These are phyloP conservation scores for Labeo catla DNA, from an alignment of 2,113 vertebrate species.

Conservation along the genomic window DNA sequence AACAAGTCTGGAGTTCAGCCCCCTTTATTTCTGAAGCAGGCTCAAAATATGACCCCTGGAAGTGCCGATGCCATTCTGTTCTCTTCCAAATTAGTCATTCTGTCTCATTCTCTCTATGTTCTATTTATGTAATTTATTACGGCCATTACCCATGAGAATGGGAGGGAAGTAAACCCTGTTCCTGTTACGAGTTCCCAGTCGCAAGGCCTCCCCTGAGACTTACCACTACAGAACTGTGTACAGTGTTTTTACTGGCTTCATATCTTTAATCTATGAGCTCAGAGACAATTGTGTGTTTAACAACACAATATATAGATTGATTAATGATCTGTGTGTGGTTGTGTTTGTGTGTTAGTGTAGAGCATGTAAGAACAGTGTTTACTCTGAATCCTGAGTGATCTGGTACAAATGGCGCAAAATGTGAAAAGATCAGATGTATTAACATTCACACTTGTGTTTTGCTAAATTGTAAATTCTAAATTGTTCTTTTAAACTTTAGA, in stretches of 20 bases:
- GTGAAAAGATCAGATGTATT: too few species aligned
- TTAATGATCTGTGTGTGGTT: background rate
- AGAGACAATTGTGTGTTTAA: slow-evolving; percentile 1
- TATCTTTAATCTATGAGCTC: slow-evolving; percentile 2
- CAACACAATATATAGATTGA: background rate
- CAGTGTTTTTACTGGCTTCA: background rate
- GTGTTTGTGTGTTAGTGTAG: background rate
- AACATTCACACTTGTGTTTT: too few species aligned
- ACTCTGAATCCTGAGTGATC: background rate
- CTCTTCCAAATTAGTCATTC: slow-evolving; percentile 28
- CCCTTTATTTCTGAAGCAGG: slow-evolving; percentile 14
- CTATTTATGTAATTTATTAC: background rate
- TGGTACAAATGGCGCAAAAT: too few species aligned
- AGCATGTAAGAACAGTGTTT: background rate
- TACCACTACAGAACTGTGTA: background rate
- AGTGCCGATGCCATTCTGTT: background rate
- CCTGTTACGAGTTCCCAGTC: slow-evolving; percentile 3
- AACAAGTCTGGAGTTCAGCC: slow-evolving; percentile 20
- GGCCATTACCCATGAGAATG: slow-evolving; percentile 14
- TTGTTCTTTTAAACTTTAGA: background rate
- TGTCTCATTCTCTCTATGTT: background rate
- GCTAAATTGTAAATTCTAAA: too few species aligned
- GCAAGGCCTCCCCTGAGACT: background rate
- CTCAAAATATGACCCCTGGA: slow-evolving; percentile 21
- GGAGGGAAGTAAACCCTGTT: slow-evolving; percentile 13